These are phyloP conservation scores for Bradypodion pumilum DNA, from an alignment of 2,797 vertebrate genomes.

Conservation along the genomic window DNA sequence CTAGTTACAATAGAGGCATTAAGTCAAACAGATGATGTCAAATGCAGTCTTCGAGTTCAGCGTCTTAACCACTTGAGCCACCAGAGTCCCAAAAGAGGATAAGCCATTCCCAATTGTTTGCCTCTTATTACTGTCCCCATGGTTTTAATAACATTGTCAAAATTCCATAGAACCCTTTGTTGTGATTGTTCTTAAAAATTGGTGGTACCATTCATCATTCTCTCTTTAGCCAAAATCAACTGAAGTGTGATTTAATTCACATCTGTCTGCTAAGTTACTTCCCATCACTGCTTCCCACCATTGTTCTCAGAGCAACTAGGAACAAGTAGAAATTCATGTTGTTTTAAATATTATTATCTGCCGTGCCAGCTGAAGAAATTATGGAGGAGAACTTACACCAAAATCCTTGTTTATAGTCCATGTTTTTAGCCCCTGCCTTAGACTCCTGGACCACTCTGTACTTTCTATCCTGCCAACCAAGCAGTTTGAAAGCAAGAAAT, in stretches of 20 bases:
- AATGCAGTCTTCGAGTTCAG: too few relatives aligned
- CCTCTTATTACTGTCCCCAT: background rate
- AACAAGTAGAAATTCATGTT: background rate
- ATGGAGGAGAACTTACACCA: background rate
- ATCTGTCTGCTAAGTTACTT: slow-evolving; percentile 17
- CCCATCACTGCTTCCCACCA: slow-evolving; percentile 12
- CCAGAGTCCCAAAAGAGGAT: too few relatives aligned
- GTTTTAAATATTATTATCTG: slow-evolving; percentile 1
- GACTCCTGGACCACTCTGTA: too few relatives aligned
- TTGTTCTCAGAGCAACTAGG: slow-evolving; percentile 25
- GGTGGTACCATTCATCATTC: slow-evolving; percentile 4
- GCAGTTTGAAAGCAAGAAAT: too few relatives aligned
- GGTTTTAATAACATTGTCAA: background rate
- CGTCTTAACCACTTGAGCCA: too few relatives aligned
- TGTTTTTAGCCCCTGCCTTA: background rate
- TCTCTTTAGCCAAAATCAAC: slow-evolving; percentile 5
- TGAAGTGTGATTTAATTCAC: slow-evolving; percentile 21
- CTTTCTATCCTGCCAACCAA: too few relatives aligned
- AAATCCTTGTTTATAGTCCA: background rate
- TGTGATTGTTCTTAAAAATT: slow-evolving; percentile 9
- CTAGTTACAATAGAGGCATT: too few relatives aligned
- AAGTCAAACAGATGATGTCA: too few relatives aligned
- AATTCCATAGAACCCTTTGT: background rate
- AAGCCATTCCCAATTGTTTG: background rate
- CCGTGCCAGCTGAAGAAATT: background rate